Evolutionary conservation across 2,797 vertebrate species (phyloP).

Genomic region (Buceros bicornis): DNA sequence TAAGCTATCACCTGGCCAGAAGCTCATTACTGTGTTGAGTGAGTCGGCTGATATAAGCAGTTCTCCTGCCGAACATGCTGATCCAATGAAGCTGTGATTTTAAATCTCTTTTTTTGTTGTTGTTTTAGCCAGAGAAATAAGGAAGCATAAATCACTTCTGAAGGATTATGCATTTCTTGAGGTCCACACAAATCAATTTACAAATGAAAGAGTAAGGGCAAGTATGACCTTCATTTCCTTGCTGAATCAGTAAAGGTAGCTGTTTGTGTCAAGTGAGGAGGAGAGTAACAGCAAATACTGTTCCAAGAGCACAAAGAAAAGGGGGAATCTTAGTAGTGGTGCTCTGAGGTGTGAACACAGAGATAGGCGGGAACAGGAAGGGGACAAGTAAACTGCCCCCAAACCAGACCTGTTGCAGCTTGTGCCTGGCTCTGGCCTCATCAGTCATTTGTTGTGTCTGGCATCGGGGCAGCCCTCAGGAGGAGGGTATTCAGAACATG

Average conservation of each 20-base stretch:
- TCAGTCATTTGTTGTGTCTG: background rate
- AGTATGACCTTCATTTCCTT: background rate
- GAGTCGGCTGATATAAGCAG: conserved; percentile 8
- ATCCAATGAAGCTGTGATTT: background rate
- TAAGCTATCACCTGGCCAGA: conserved; percentile 21
- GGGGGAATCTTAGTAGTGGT: background rate
- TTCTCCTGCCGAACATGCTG: background rate
- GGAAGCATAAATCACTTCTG: background rate
- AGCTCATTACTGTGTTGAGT: background rate
- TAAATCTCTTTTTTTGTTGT: background rate
- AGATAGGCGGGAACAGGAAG: background rate
- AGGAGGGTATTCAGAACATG: background rate
- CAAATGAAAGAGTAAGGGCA: background rate
- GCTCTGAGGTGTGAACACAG: background rate
- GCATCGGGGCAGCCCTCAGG: background rate
- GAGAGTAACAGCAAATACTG: background rate
- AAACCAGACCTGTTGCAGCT: background rate
- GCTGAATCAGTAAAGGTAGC: background rate
- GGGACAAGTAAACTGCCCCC: background rate
- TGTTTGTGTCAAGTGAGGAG: background rate
- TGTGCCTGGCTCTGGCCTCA: background rate
- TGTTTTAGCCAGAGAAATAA: background rate
- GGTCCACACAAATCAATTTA: background rate
- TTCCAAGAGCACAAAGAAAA: background rate
- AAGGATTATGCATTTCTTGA: background rate